Conservation (phyloP, 2,797 vertebrate species). For the Lindbergichthys nudifrons region DNA sequence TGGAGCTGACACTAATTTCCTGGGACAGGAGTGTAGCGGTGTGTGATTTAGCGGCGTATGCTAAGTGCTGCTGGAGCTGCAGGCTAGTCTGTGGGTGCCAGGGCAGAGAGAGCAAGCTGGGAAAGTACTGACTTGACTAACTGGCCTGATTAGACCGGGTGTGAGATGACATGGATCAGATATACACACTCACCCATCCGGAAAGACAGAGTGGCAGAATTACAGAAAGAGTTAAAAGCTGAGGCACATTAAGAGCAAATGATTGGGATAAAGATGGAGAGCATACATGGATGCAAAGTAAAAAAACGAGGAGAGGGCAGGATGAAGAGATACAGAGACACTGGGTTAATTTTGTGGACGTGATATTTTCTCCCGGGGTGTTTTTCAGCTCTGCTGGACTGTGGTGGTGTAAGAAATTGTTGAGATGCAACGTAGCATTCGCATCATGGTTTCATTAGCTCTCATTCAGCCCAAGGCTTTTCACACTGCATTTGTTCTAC, state of each 20-base stretch:
- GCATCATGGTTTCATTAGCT: conserved; percentile 77
- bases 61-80: conserved; percentile 80
- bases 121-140: conserved; percentile 76
- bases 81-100: conserved; percentile 78
- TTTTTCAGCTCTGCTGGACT: conserved; percentile 75
- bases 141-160: conserved; percentile 79
- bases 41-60: conserved; percentile 81
- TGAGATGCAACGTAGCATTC: conserved; percentile 74
- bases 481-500: conserved; percentile 75
- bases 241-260: conserved; percentile 34
- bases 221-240: conserved; percentile 17
- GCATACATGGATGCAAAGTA: conserved; percentile 22
- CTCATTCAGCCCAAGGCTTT: conserved; percentile 71
- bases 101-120: conserved; percentile 74
- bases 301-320: conserved; percentile 7
- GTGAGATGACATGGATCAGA: conserved; percentile 81
- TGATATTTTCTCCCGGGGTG: conserved; percentile 63
- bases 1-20: conserved; percentile 73
- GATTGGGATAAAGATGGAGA: conserved; percentile 29
- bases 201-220: conserved; percentile 63
- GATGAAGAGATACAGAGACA: conserved; percentile 47
- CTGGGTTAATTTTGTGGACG: conserved; percentile 54
- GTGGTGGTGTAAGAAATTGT: conserved; percentile 77
- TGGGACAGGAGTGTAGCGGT: conserved; percentile 78
- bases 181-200: conserved; percentile 57